A percentile compares a stretch with the other conserved stretches of the same genome.
Evolutionary conservation across 2,113 vertebrate species (phyloP).

Genomic region (Synchiropus splendidus): DNA sequence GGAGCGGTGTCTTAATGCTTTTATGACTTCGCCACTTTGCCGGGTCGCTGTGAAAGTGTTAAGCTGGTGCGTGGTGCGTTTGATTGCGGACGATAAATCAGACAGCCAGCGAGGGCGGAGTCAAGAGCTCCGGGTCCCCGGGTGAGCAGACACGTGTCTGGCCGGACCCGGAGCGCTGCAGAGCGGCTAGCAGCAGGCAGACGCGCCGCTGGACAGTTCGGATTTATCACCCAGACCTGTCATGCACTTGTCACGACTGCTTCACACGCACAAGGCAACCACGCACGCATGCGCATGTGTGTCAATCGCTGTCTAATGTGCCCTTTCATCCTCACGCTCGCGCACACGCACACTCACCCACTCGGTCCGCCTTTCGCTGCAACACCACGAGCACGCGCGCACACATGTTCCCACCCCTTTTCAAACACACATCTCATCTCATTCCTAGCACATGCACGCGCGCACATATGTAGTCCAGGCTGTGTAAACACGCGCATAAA

Average conservation of each 20-base stretch:
- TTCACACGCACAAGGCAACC: not conserved
- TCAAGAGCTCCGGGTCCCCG: constrained; percentile 39
- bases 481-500: too few species aligned
- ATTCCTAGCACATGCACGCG: too few species aligned
- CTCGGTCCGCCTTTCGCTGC: not conserved
- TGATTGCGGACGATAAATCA: constrained; percentile 79
- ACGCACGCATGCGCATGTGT: not conserved
- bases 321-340: not conserved
- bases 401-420: too few species aligned
- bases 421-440: too few species aligned
- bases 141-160: constrained; percentile 73
- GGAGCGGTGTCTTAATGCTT: constrained; percentile 55
- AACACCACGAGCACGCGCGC: too few species aligned
- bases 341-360: not conserved
- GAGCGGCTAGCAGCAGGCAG: constrained; percentile 42
- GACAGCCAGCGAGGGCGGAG: not conserved
- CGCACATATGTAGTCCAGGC: too few species aligned
- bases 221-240: constrained; percentile 12
- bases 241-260: constrained; percentile 1
- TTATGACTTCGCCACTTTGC: constrained; percentile 66
- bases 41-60: constrained; percentile 65
- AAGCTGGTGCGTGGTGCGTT: constrained; percentile 62
- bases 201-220: constrained; percentile 29
- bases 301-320: not conserved
- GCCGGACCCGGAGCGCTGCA: constrained; percentile 52